A percentile compares a stretch with the other conserved stretches of the same genome.
These are phyloP conservation scores for Onychostoma macrolepis DNA, from an alignment of 2,113 vertebrate genomes.

Conservation along the genomic window DNA sequence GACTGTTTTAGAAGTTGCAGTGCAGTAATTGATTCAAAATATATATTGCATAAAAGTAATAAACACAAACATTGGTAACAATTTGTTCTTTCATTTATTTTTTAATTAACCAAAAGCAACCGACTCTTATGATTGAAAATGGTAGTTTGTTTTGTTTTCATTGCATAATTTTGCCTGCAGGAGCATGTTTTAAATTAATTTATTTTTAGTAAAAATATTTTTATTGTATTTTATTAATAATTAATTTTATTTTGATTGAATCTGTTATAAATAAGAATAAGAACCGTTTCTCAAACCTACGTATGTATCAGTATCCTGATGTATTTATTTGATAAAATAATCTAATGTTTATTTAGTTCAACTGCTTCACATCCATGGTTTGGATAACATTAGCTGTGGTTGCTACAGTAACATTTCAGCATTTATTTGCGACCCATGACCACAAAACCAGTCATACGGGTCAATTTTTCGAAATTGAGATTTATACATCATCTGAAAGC, in stretches of 20 bases:
- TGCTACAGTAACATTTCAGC: conserved; percentile 43
- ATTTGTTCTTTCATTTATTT: not conserved
- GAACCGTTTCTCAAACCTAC: too few relatives aligned
- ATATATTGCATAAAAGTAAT: not conserved
- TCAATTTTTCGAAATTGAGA: too few relatives aligned
- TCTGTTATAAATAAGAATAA: not conserved
- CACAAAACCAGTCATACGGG: too few relatives aligned
- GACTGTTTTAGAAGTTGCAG: not conserved
- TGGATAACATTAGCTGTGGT: not conserved
- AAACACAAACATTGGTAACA: not conserved
- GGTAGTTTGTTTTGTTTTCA: not conserved
- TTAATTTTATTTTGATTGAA: not conserved
- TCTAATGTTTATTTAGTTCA: too few relatives aligned
- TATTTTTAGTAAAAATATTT: not conserved
- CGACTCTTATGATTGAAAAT: not conserved
- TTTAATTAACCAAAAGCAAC: not conserved
- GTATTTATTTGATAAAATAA: too few relatives aligned
- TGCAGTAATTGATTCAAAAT: not conserved
- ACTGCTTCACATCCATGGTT: too few relatives aligned
- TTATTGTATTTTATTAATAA: not conserved
- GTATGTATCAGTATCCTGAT: too few relatives aligned
- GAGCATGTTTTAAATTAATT: not conserved
- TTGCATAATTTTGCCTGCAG: not conserved
- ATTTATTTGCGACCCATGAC: too few relatives aligned
- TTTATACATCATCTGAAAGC: too few relatives aligned